Evolutionary conservation across 2,888 invertebrate genomes (phyloP).

Genomic region (Napeogenes sylphis): DNA sequence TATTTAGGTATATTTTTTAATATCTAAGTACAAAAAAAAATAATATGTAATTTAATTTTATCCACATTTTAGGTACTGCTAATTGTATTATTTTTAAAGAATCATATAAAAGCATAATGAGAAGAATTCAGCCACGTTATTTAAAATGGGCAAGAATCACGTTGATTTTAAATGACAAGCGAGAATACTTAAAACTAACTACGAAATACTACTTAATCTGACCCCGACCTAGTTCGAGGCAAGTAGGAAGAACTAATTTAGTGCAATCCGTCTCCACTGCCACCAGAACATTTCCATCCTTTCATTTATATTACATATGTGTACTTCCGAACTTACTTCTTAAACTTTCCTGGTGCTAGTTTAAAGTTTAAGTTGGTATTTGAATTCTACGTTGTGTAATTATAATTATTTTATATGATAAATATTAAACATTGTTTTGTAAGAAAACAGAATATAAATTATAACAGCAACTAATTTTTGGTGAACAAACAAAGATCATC

Average conservation of each 20-base stretch:
- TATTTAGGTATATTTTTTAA: no score
- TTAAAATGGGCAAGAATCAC: conserved; percentile 9
- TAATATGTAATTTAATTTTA: no score
- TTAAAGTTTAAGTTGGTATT: neutral
- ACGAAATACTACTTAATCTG: conserved; percentile 21
- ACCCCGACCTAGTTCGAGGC: conserved; percentile 26
- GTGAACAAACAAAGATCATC: no score
- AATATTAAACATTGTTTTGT: no score
- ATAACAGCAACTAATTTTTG: no score
- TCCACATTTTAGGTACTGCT: neutral
- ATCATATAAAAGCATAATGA: neutral
- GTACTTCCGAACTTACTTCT: conserved; percentile 10
- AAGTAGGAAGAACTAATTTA: conserved; percentile 23
- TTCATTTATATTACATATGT: conserved; percentile 8
- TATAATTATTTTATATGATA: neutral
- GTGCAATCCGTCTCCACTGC: conserved; percentile 14
- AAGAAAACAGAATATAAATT: no score
- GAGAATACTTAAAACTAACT: conserved; percentile 20
- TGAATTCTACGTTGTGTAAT: neutral
- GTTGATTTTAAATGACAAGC: conserved; percentile 19
- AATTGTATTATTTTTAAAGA: neutral
- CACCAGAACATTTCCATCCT: conserved; percentile 4
- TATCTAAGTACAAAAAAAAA: no score
- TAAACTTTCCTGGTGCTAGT: neutral
- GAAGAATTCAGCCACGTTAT: neutral